Conservation (phyloP, 1,140 invertebrate genomes). For the Mizuhopecten yessoensis region DNA sequence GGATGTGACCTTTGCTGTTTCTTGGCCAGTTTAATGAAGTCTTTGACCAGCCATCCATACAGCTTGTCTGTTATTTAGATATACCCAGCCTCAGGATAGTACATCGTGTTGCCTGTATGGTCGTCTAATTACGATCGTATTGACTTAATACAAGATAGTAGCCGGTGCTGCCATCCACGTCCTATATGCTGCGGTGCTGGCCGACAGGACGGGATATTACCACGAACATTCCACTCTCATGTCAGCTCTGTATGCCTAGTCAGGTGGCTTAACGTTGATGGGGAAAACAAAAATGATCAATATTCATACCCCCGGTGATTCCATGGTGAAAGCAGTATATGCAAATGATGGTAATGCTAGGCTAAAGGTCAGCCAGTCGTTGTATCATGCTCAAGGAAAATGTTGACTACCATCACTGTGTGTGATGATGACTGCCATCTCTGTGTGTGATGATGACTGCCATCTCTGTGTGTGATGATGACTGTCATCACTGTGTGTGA, state of each 20-base stretch:
- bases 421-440: too few species aligned
- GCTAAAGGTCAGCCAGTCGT: constrained; percentile 12
- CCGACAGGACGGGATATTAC: not conserved
- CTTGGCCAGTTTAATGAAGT: too few species aligned
- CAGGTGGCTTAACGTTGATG: constrained; percentile 29
- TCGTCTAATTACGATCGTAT: not conserved
- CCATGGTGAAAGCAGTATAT: not conserved
- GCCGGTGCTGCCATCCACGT: not conserved
- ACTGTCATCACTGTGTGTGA: too few species aligned
- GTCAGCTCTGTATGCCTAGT: constrained; percentile 23
- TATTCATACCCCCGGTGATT: not conserved
- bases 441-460: too few species aligned
- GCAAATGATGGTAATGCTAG: not conserved
- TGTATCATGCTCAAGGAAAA: constrained; percentile 1
- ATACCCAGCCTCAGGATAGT: not conserved
- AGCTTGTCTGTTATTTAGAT: not conserved
- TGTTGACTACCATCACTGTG: too few species aligned
- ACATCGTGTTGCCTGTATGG: not conserved
- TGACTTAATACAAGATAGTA: constrained; percentile 33
- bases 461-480: too few species aligned
- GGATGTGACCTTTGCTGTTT: too few species aligned
- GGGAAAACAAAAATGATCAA: constrained; percentile 7
- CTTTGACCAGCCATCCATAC: too few species aligned
- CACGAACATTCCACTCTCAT: not conserved
- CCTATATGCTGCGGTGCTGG: not conserved